Base-by-base conservation (phyloP, 1,140 invertebrate genomes). In the Drosophila gunungcola region DNA sequence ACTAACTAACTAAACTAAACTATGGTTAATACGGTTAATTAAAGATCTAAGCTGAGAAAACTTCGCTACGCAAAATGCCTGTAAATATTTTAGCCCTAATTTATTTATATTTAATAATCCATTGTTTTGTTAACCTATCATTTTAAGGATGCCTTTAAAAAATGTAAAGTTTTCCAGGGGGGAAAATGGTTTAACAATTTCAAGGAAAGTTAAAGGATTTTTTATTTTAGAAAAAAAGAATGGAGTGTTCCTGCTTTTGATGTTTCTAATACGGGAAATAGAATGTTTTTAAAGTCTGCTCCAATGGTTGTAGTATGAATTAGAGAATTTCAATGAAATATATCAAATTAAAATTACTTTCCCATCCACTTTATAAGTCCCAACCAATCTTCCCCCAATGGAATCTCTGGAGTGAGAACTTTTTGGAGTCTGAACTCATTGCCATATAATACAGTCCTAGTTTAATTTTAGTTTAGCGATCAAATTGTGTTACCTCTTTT, bases 51-150 rank as follows among this genome's bases (percentile, higher is more conserved):
- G 54, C 48, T 46, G 48, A 68, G 21, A 54, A 69, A 77, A 74
- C 82, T 81, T 85, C 78, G 78, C 82, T 82, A 88, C 70, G 78
- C 83, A 76, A 84, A 86, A 79, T 79, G 83, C 83, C 83, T 86
- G 83, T 86, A 86, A 67, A 86, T 86, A 86, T 72, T 75, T 68
- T 76, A 88, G 75, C 70, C 70, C 60, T 54, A 80, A 61, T 74
- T 48, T 56, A 52, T 55, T 81, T 67, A 72, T 46, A 53, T 69
- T 46, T 53, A 25, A 42, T 13, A 36, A 36, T 32, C 41, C 16
- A 67, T 58, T 63, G 53, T 63, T 63, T 58, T 60, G 60, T 63
- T 63, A 63, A 63, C 39, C 21, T 58, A 60, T 60, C 53, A 41
- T 63, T 63, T 63, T 58, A 63, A 63, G 39, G 34, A 13, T 4